Evolutionary conservation across 1,140 invertebrate genomes (phyloP), one percentile per base, ranked within the genome.

Genomic region (Drosophila sproati): DNA sequence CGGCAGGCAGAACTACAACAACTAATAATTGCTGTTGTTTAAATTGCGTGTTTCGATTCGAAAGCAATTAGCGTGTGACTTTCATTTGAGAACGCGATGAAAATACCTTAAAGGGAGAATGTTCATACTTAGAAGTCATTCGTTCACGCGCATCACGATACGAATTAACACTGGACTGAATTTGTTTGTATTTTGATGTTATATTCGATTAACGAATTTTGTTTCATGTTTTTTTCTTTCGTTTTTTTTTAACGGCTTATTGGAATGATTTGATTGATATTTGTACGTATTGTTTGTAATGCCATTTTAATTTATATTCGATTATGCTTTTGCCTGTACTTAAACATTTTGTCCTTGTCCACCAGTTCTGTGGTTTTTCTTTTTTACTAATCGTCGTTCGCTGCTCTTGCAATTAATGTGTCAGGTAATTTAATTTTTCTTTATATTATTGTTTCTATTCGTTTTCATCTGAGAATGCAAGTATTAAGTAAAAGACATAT

Each of bases 1-100:
- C 10, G 97, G 97, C 20, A 93, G 96, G 45, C 95, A 95, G 34
- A 95, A 96, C 78, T 97, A 97, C 82, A 94, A 94, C 80, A 93
- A 92, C 45, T 92, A 76, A 79, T 0, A 63, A n/a, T 43, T 51
- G 34, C 32, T 48, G 29, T 37, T 39, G 51, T 12, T 54, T 51
- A 34, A 41, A 62, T 66, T 78, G 73, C 80, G 77, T 79, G 68
- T 77, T 66, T 71, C 55, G 34, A 75, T 52, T 35, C 37, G 45
- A 71, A 64, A 75, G 67, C 67, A 75, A 71, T 75, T 51, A 59
- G 37, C 39, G 60, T 63, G 56, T 70, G 66, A 43, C 66, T 74
- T 74, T 62, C 31, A 55, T 47, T 55, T 5, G 41, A 45, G 4
- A 60, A 37, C 64, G 56, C 71, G 48, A 37, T 64, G 20, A 68